Evolutionary conservation across 2,888 invertebrate genomes (phyloP).

Genomic region (Sceliomorpha sp.): DNA sequence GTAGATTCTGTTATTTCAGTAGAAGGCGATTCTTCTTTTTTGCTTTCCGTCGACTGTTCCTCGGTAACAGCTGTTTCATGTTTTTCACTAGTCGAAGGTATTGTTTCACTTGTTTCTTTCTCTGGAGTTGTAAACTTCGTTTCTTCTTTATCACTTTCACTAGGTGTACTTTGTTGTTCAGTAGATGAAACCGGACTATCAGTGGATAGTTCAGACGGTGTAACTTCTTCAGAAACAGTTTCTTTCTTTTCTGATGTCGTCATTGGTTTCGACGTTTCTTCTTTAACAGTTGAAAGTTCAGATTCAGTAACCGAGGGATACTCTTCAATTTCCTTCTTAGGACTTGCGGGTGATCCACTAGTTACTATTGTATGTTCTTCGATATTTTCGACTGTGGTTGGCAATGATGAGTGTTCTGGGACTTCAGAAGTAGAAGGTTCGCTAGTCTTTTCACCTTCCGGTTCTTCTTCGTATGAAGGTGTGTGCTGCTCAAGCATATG

Average conservation of each 20-base stretch:
- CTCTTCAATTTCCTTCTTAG: conserved; percentile 53
- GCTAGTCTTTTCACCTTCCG: conserved; percentile 20
- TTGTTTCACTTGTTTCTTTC: conserved; percentile 13
- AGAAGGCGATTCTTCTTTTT: conserved; percentile 33
- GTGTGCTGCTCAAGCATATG: conserved; percentile 78
- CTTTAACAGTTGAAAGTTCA: conserved; percentile 36
- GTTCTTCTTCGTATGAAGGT: conserved; percentile 41
- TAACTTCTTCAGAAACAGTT: conserved; percentile 19
- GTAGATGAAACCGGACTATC: conserved; percentile 18
- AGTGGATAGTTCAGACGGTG: conserved; percentile 25
- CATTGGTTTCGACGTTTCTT: conserved; percentile 33
- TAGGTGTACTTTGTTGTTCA: conserved; percentile 16
- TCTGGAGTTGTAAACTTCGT: neutral
- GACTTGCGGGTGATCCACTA: conserved; percentile 17
- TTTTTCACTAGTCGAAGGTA: conserved; percentile 8
- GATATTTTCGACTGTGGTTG: conserved; percentile 43
- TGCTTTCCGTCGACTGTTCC: conserved; percentile 24
- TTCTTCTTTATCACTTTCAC: conserved; percentile 14
- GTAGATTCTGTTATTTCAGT: conserved; percentile 37
- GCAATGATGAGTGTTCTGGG: conserved; percentile 13
- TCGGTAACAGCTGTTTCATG: conserved; percentile 40
- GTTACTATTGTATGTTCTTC: conserved; percentile 56
- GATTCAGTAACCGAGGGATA: conserved; percentile 38
- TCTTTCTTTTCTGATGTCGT: conserved; percentile 17
- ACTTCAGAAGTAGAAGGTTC: conserved; percentile 26